These are phyloP conservation scores for Calosoma granatense DNA, from an alignment of 1,140 invertebrate species.

Conservation along the genomic window DNA sequence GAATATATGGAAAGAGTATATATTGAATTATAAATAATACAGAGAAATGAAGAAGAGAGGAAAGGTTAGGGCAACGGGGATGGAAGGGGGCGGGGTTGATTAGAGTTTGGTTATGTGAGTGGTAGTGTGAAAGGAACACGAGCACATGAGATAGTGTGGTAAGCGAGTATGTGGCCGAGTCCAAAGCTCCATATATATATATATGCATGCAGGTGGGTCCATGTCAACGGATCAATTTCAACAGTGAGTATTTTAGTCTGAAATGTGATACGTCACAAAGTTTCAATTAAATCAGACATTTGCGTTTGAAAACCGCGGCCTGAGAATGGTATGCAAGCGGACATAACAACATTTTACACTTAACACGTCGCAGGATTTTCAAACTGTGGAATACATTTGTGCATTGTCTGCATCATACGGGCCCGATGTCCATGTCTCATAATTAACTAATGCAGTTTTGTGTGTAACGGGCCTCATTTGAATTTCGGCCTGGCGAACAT, in stretches of 20 bases:
- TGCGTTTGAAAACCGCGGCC: conserved; percentile 19
- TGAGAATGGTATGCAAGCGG: conserved; percentile 11
- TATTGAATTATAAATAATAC: too few relatives aligned
- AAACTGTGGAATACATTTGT: conserved; percentile 10
- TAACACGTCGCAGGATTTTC: conserved; percentile 24
- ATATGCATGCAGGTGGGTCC: not conserved
- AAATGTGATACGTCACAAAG: conserved; percentile 23
- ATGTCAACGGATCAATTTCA: conserved; percentile 14
- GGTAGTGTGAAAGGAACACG: too few relatives aligned
- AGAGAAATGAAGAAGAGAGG: too few relatives aligned
- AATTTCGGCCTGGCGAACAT: conserved; percentile 3
- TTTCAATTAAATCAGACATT: conserved; percentile 25
- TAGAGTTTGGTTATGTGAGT: too few relatives aligned
- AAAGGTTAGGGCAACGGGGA: too few relatives aligned
- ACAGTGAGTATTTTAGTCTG: conserved; percentile 18
- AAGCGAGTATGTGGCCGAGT: too few relatives aligned
- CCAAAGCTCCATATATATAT: too few relatives aligned
- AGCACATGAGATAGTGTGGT: too few relatives aligned
- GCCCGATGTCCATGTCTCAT: conserved; percentile 3
- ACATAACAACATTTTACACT: conserved; percentile 28
- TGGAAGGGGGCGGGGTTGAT: too few relatives aligned
- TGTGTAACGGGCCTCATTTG: conserved; percentile 1
- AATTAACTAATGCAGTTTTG: conserved; percentile 9
- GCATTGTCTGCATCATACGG: conserved; percentile 8
- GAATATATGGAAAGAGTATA: too few relatives aligned